These are phyloP conservation scores for Mesoligia furuncula DNA, from an alignment of 2,888 invertebrate species.

Conservation along the genomic window DNA sequence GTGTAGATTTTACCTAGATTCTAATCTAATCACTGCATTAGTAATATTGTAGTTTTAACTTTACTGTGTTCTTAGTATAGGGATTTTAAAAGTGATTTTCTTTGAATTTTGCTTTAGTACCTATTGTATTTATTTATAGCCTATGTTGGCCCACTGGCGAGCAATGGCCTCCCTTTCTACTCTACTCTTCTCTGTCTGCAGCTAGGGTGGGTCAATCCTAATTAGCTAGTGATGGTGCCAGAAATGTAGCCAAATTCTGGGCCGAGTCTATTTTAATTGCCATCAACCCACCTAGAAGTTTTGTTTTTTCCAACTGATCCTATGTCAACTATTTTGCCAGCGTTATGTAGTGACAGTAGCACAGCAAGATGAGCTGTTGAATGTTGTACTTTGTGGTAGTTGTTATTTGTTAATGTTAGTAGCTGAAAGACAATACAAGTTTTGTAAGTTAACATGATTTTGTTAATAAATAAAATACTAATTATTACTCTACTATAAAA, in stretches of 20 bases:
- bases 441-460: no score
- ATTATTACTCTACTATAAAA: no score
- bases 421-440: no score
- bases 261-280: background rate
- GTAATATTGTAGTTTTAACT: conserved; percentile 16
- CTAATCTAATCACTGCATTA: conserved; percentile 54
- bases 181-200: background rate
- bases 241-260: background rate
- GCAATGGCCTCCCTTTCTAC: background rate
- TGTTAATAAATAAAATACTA: no score
- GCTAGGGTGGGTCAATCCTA: background rate
- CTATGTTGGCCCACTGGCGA: background rate
- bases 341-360: no score
- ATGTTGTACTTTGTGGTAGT: no score
- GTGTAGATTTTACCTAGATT: conserved; percentile 36
- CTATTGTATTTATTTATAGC: background rate
- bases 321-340: no score
- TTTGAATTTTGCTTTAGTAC: background rate
- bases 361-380: no score
- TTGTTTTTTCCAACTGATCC: no score
- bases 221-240: background rate
- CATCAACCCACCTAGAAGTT: no score
- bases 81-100: background rate
- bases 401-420: no score
- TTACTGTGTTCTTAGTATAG: conserved; percentile 2